A percentile compares a stretch with the other conserved stretches of the same genome.
Conservation (phyloP, 2,113 vertebrate genomes). For the Dunckerocampus dactyliophorus region DNA sequence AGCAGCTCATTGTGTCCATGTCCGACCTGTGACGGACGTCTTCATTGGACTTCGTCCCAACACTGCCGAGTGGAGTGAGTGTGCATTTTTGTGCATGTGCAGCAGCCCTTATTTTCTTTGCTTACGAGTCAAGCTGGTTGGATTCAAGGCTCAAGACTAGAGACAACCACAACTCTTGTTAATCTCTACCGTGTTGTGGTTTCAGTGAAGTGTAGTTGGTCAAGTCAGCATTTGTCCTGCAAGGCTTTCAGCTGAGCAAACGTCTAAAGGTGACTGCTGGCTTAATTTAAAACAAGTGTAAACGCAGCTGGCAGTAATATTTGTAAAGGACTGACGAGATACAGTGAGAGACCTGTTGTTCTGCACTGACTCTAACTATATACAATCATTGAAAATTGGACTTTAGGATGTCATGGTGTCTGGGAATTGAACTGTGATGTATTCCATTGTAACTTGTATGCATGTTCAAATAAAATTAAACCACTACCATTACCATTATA, state of each 20-base stretch:
- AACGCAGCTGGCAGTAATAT: slow-evolving; percentile 13
- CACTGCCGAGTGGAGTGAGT: slow-evolving; percentile 1
- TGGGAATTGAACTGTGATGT: no score
- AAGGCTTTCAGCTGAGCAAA: slow-evolving; percentile 17
- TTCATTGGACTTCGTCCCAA: slow-evolving; percentile 29
- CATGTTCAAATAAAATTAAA: no score
- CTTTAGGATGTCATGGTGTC: no score
- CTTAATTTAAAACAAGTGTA: slow-evolving; percentile 23
- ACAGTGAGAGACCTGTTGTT: slow-evolving; percentile 7
- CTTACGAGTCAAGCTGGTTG: not conserved
- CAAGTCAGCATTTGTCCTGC: slow-evolving; percentile 16
- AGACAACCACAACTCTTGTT: not conserved
- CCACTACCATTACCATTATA: no score
- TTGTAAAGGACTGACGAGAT: slow-evolving; percentile 4
- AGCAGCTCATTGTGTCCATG: slow-evolving; percentile 53
- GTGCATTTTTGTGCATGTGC: not conserved
- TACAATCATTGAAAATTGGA: no score
- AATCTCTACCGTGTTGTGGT: slow-evolving; percentile 11
- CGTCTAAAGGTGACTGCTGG: slow-evolving; percentile 6
- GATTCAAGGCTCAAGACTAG: not conserved
- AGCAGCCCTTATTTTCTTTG: not conserved
- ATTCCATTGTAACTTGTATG: no score
- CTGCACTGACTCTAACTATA: not conserved
- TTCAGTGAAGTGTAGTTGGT: slow-evolving; percentile 13
- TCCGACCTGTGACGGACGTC: slow-evolving; percentile 37